Evolutionary conservation across 2,888 invertebrate genomes (phyloP), one percentile per base, ranked within the genome.

Genomic region (Drosophila crucigera): DNA sequence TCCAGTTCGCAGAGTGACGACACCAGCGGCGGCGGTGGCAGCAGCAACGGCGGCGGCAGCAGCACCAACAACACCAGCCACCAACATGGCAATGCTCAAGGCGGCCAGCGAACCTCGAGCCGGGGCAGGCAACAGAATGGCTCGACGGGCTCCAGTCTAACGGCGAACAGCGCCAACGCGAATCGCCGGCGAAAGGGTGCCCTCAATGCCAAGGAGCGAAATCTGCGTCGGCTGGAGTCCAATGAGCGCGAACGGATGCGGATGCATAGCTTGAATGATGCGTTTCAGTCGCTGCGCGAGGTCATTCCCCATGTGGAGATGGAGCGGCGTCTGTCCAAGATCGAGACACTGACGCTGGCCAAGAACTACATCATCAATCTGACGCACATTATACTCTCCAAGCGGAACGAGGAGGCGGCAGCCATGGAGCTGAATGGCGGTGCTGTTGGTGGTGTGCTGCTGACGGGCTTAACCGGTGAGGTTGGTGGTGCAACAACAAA

Each of bases 221-320:
- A 98, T 93, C 94, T 97, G 71, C 95, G 98, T 59, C 95, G 98
- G 68, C 94, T 98, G 61, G 98, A 98, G 94, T 97, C 97, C 93
- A 98, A 98, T 93, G 98, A 98, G 93, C 94, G 98, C 62, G 98
- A 98, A 93, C 94, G 98, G 68, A 97, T 97, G 96, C 94, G 98
- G 86, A 98, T 98, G 98, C 98, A 98, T 93, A 97, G 97, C 62
- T 95, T 98, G 68, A 98, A 98, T 92, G 97, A 97, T 91, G 98
- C 98, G 22, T 98, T 98, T 93, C 94, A 97, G 95, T 97, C 96
- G 89, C 94, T 97, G 60, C 95, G 97, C 37, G 96, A 97, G 91
- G 97, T 97, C 4, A 97, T 97, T 83, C 97, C 97, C 0, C 97
- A 97, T 89, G 96, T 97, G 43, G 96, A 96, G 92, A 96, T 97